phyloP scores from a whole-genome alignment of 2,888 invertebrate genomes.

The Drosophila helvetica region DNA sequence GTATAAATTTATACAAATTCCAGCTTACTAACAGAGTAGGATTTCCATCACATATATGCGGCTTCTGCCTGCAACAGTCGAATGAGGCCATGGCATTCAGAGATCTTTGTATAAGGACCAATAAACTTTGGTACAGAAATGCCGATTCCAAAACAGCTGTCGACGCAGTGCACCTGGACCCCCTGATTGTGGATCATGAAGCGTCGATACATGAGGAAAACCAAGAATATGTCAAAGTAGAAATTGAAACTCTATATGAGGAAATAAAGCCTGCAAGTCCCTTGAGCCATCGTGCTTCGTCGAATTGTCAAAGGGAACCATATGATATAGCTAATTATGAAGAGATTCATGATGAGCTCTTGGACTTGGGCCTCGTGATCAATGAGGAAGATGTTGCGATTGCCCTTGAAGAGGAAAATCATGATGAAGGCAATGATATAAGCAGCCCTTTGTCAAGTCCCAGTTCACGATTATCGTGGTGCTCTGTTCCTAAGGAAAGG shows the following conservation, averaged over 20 bases:
- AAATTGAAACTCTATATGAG: neutral
- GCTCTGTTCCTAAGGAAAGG: too few relatives aligned
- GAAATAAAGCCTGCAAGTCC: neutral
- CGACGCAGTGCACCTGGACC: neutral
- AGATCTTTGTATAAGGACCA: conserved; percentile 19
- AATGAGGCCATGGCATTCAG: conserved; percentile 26
- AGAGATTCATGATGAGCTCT: neutral
- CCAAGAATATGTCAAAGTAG: neutral
- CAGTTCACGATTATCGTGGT: too few relatives aligned
- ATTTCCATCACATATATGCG: conserved; percentile 25
- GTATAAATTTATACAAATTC: neutral
- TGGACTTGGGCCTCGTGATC: neutral
- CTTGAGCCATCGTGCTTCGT: too few relatives aligned
- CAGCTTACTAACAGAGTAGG: conserved; percentile 6
- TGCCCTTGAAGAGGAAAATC: neutral
- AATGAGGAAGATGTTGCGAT: too few relatives aligned
- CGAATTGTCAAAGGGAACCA: too few relatives aligned
- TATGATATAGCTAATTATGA: neutral
- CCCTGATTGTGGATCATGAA: neutral
- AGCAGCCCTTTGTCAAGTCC: too few relatives aligned
- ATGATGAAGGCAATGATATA: neutral
- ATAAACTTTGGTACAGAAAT: conserved; percentile 5
- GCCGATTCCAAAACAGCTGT: neutral
- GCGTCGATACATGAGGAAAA: neutral
- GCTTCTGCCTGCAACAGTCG: conserved; percentile 15